Evolutionary conservation across 2,888 invertebrate genomes (phyloP).

Genomic region (Galeopsomyia nigrocyanea): DNA sequence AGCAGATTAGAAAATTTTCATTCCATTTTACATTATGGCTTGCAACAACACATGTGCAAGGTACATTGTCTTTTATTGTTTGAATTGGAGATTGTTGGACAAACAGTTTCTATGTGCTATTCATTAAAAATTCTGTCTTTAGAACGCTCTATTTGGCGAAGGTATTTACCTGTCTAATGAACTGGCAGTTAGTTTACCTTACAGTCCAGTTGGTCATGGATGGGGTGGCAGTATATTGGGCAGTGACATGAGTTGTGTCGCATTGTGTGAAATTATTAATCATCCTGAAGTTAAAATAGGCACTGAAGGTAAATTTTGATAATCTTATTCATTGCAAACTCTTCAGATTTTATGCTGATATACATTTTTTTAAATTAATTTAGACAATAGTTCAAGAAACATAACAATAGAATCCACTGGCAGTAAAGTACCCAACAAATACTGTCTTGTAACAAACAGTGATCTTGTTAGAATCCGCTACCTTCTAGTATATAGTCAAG

Average conservation of each 20-base stretch:
- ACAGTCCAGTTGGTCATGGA: slow-evolving; percentile 80
- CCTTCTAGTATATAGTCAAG: slow-evolving; percentile 76
- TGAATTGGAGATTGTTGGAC: background rate
- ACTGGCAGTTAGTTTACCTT: slow-evolving; percentile 78
- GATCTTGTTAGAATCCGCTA: slow-evolving; percentile 83
- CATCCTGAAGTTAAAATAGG: slow-evolving; percentile 74
- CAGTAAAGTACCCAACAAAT: slow-evolving; percentile 75
- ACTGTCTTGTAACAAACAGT: slow-evolving; percentile 83
- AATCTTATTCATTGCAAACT: background rate
- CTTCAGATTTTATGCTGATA: background rate
- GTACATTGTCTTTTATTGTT: slow-evolving; percentile 60
- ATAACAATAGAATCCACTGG: slow-evolving; percentile 62
- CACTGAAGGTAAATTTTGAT: slow-evolving; percentile 56
- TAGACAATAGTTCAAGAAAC: slow-evolving; percentile 57
- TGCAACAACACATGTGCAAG: slow-evolving; percentile 80
- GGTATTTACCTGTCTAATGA: slow-evolving; percentile 84
- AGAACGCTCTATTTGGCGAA: slow-evolving; percentile 76
- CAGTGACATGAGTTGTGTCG: slow-evolving; percentile 81
- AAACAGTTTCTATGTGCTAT: background rate
- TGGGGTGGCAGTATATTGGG: slow-evolving; percentile 85
- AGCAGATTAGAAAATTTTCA: slow-evolving; percentile 86
- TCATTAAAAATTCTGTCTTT: slow-evolving; percentile 8
- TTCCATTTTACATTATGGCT: slow-evolving; percentile 83
- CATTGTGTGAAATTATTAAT: slow-evolving; percentile 85
- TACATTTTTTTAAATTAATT: slow-evolving; percentile 33